A percentile compares a stretch with the other conserved stretches of the same genome.
Evolutionary conservation across 2,888 invertebrate species (phyloP).

Genomic region (Agonum fuliginosum): DNA sequence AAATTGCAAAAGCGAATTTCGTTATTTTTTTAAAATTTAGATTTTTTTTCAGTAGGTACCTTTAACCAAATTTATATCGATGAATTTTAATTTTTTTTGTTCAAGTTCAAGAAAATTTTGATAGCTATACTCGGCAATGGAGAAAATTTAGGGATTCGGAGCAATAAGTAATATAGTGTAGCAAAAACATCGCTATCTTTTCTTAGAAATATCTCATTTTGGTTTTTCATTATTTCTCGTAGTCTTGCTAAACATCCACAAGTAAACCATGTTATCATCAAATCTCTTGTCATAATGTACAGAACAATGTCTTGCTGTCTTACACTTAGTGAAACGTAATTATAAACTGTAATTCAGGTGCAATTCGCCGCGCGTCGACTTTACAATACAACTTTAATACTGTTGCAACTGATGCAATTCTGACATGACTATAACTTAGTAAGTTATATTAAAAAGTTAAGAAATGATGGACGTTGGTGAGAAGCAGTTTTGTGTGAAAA

Average conservation of each 20-base stretch:
- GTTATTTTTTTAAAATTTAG: no score
- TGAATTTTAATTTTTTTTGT: no score
- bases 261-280: conserved; percentile 2
- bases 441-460: background rate
- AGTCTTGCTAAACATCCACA: background rate
- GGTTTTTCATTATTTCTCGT: background rate
- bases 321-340: background rate
- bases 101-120: no score
- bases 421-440: no score
- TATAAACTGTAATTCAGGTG: conserved; percentile 9
- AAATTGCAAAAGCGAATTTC: no score
- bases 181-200: background rate
- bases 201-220: background rate
- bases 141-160: no score
- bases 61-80: no score
- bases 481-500: no score
- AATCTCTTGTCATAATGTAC: conserved; percentile 3
- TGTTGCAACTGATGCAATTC: background rate
- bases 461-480: no score
- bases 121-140: no score
- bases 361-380: conserved; percentile 1
- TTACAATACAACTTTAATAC: conserved; percentile 22
- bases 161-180: background rate
- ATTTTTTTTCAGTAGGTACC: no score
- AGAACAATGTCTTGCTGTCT: conserved; percentile 32